A percentile compares a stretch with the other conserved stretches of the same genome.
Evolutionary conservation across 2,888 invertebrate genomes (phyloP).

Genomic region (Drosophila diplacantha): DNA sequence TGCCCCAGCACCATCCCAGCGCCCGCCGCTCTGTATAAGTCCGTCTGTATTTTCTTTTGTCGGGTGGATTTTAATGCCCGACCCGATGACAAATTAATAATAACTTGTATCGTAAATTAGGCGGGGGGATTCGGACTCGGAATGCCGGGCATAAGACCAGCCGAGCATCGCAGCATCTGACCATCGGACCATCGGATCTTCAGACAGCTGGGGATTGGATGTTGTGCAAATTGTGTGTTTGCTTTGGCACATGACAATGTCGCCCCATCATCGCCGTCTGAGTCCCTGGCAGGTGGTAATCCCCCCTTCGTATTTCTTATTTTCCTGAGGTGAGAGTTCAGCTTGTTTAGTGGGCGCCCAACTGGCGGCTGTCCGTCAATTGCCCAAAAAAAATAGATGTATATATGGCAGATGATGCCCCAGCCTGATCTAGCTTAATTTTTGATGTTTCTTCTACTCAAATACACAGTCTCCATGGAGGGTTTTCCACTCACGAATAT

Average conservation of each 20-base stretch:
- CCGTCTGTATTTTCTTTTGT: conserved; percentile 42
- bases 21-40: conserved; percentile 14
- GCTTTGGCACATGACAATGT: conserved; percentile 49
- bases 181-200: conserved; percentile 23
- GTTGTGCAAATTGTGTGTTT: conserved; percentile 44
- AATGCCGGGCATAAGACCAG: conserved; percentile 11
- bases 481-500: conserved; percentile 4
- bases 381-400: background rate
- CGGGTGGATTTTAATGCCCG: conserved; percentile 31
- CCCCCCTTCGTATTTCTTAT: conserved; percentile 17
- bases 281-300: conserved; percentile 37
- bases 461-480: background rate
- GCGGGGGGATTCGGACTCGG: conserved; percentile 13
- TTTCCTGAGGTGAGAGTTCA: conserved; percentile 63
- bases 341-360: conserved; percentile 54
- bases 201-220: conserved; percentile 31
- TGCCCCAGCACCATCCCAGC: background rate
- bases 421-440: background rate
- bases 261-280: conserved; percentile 16
- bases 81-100: conserved; percentile 71
- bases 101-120: conserved; percentile 72
- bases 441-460: conserved; percentile 1
- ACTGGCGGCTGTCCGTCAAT: conserved; percentile 50
- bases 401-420: background rate
- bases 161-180: conserved; percentile 22